These are phyloP conservation scores for Yponomeuta plumbellus DNA, from an alignment of 2,888 invertebrate species.

Conservation along the genomic window DNA sequence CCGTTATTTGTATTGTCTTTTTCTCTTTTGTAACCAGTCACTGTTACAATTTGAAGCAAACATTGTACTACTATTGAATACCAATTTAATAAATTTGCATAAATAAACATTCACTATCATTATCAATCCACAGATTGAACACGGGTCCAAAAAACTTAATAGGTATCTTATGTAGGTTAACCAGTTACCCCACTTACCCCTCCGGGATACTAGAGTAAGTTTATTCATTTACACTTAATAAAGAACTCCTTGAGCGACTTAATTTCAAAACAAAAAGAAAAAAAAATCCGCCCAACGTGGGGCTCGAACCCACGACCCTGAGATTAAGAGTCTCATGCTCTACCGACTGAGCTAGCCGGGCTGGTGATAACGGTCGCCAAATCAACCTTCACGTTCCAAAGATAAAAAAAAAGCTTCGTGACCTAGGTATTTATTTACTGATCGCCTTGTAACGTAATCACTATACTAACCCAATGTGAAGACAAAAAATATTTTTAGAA, in stretches of 20 bases:
- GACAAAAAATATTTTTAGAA: neutral
- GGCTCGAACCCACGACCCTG: slow-evolving; percentile 79
- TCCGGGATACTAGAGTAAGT: too few relatives aligned
- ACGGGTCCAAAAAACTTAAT: too few relatives aligned
- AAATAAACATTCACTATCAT: too few relatives aligned
- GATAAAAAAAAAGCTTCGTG: neutral
- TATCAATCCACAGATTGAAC: too few relatives aligned
- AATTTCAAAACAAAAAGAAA: slow-evolving; percentile 32
- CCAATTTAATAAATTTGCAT: too few relatives aligned
- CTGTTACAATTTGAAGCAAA: too few relatives aligned
- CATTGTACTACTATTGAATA: too few relatives aligned
- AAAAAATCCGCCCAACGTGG: slow-evolving; percentile 69
- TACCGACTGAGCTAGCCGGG: slow-evolving; percentile 75
- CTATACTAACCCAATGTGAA: neutral
- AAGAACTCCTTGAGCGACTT: slow-evolving; percentile 42
- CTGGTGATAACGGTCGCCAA: slow-evolving; percentile 22
- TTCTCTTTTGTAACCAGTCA: too few relatives aligned
- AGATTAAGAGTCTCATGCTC: slow-evolving; percentile 78
- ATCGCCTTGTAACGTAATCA: neutral
- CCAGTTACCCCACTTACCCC: too few relatives aligned
- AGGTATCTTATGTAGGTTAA: too few relatives aligned
- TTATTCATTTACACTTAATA: too few relatives aligned
- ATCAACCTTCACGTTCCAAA: neutral
- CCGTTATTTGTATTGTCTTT: too few relatives aligned
- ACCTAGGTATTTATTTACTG: neutral